Base-by-base conservation (phyloP, 2,888 invertebrate genomes). In the Rhingia campestris region DNA sequence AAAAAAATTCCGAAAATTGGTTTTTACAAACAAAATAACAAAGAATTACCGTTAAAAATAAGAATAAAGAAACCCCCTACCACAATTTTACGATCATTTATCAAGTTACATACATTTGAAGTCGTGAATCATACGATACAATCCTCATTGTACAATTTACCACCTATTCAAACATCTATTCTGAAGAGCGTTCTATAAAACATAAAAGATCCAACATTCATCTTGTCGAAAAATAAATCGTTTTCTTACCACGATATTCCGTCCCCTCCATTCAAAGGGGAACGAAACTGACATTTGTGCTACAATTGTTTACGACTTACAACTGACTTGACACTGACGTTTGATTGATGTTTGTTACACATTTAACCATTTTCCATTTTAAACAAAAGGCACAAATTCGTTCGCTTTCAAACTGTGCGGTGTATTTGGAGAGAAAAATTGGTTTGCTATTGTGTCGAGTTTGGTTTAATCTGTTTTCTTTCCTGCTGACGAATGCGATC, bases 281-380 rank as follows among this genome's bases (percentile, higher is more conserved):
- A 22, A 61, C 72, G 54, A 66, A 63, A 72, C 66, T 66, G 76
- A 81, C 81, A 81, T 72, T 81, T 64, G 76, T 39, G 61, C 63
- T 59, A 70, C 64, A 81, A 81, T 70, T 61, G 77, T 58, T 51
- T 63, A 74, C 72, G 39, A 56, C 63, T 22, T n/a, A 59, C 59
- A 22, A 74, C 63, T 56, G 59, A 66, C 56, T 69, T 82, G 77
- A 77, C 77, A 77, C 73, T 74, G 73, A 82, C 77, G 79, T 73
- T 82, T 82, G 82, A 82, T 82, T 82, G 82, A 82, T 82, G 82
- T 82, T 73, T 82, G 82, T 63, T 82, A 82, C 72, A 82, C 61
- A 67, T 77, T 76, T 66, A 66, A 59, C 63, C 54, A 81, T 72
- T 75, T 66, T 59, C 6, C 54, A 76, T n/a, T 22, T 22, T 14